Evolutionary conservation across 2,113 vertebrate genomes (phyloP), one percentile per base, ranked within the genome.

Genomic region (Gulo gulo): DNA sequence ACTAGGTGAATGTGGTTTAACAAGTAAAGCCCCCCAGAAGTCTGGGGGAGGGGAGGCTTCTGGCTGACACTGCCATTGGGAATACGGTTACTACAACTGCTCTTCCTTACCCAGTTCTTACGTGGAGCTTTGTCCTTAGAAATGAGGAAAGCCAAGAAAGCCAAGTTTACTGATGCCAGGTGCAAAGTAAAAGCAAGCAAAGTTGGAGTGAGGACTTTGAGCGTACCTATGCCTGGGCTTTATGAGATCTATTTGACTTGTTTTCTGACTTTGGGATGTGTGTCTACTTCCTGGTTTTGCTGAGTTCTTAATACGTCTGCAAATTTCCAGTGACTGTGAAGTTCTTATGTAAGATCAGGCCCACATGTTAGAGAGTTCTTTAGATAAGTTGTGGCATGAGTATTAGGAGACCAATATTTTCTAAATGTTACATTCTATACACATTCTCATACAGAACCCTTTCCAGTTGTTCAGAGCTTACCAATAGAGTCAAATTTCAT

Each of bases 271-370:
- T 59, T 21, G 45, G 9, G 11, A 3, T 76, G 2, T 81, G 23
- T 88, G 20, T 18, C 26, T 79, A 65, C 24, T 89, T 94, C 69
- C 23, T 95, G 67, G 14, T 57, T 84, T 74, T 97, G 20, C 34
- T 76, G 36, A 7, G 21, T 42, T 74, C 50, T 96, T 80, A 82
- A 47, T 45, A 97, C 31, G 34, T 29, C 26, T 92, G 24, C 4
- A 84, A 52, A 89, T 89, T 73, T 94, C 15, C 31, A n/a, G 21
- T 45, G 6, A 82, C 23, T 45, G 0, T 79, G 73, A 63, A 57
- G 15, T 79, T 86, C 69, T 45, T 18, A 73, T 21, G 7, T 20
- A 42, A 15, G 16, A 61, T 63, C 24, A 61, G 57, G 16, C 13
- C 92, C 45, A 94, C 36, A 34, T 50, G 21, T 59, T 34, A n/a